These are phyloP conservation scores for Halichondria panicea DNA, from an alignment of 37 sponge, comb jelly and placozoan genomes.

Conservation along the genomic window DNA sequence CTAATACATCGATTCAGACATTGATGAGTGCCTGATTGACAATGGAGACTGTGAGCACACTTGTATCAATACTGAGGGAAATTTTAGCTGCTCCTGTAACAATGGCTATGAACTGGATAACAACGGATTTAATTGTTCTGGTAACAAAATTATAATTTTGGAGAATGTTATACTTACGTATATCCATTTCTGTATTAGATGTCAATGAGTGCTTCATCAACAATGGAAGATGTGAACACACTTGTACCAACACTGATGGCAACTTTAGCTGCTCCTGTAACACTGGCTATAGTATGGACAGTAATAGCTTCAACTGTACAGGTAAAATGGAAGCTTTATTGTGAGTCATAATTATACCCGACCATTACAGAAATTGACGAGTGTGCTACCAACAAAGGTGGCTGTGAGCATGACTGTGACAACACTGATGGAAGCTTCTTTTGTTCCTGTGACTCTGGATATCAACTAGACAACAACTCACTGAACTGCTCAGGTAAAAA, in stretches of 20 bases:
- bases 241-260: conserved; percentile 27
- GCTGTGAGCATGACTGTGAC: too few relatives aligned
- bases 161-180: not conserved
- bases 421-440: too few relatives aligned
- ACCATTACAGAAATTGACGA: too few relatives aligned
- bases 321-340: too few relatives aligned
- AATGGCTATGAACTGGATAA: conserved; percentile 25
- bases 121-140: not conserved
- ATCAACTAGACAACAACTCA: too few relatives aligned
- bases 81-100: conserved; percentile 37
- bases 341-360: too few relatives aligned
- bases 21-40: conserved; percentile 30
- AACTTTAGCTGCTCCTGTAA: conserved; percentile 19
- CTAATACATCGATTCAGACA: conserved; percentile 18
- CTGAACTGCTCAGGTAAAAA: too few relatives aligned
- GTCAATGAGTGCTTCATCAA: conserved; percentile 13
- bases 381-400: too few relatives aligned
- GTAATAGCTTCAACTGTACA: not conserved
- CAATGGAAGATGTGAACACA: not conserved
- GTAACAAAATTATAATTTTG: not conserved
- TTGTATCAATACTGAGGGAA: conserved; percentile 39
- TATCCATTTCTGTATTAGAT: conserved; percentile 6
- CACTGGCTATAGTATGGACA: conserved; percentile 5
- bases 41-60: conserved; percentile 18
- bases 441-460: too few relatives aligned